phyloP scores from a whole-genome alignment of 2,113 vertebrate genomes.

The Formicarius rufipectus region DNA sequence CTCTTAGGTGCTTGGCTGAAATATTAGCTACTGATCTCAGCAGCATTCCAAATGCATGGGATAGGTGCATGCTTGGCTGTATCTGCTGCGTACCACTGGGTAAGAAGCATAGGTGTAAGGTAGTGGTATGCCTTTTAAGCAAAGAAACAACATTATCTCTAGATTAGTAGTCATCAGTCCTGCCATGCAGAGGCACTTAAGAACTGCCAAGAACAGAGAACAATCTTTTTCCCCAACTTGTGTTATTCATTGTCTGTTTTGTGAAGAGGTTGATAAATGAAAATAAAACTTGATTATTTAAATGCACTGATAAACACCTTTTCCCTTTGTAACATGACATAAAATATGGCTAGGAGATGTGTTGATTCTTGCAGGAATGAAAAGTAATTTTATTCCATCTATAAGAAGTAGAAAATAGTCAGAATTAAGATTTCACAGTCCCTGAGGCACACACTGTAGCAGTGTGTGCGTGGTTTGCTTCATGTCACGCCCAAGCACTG shows the following conservation, averaged over 20 bases:
- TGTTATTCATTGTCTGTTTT: neutral
- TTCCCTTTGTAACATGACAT: neutral
- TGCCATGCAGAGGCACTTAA: neutral
- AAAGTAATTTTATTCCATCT: neutral
- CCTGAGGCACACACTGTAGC: rapidly evolving
- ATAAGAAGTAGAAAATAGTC: neutral
- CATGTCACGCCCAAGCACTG: neutral
- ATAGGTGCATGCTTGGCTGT: neutral
- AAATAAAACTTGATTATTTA: constrained; percentile 8
- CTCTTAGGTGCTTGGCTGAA: neutral
- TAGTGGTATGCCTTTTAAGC: neutral
- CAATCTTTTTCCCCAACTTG: neutral
- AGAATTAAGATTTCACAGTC: neutral
- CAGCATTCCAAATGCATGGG: neutral
- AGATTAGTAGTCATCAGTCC: neutral
- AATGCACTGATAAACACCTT: neutral
- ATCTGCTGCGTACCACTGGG: neutral
- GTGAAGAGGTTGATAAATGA: neutral
- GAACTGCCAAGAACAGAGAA: neutral
- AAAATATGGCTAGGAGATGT: neutral
- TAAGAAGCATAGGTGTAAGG: neutral
- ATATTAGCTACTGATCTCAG: neutral
- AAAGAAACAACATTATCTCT: neutral
- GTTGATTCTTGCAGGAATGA: constrained; percentile 6
- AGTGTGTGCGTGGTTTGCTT: neutral